Percentiles rank a stretch among this genome's conserved stretches.
Conservation (phyloP, 2,888 invertebrate genomes). For the Hemaris fuciformis region DNA sequence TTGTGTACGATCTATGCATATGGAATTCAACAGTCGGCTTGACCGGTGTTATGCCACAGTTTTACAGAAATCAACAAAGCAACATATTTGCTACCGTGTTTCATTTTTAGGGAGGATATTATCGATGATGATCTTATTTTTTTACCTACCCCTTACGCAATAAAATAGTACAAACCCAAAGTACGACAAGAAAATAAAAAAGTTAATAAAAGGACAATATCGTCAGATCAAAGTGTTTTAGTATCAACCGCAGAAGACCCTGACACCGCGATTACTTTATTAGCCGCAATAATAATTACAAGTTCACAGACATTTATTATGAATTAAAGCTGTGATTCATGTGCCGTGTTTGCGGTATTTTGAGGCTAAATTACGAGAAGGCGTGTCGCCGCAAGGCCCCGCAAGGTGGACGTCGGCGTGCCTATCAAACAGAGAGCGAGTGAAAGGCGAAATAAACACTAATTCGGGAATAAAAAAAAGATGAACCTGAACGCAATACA, state of each 20-base stretch:
- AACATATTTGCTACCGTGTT: too few species aligned
- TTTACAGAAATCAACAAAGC: too few species aligned
- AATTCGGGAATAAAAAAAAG: background rate
- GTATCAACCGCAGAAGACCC: background rate
- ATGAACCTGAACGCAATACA: background rate
- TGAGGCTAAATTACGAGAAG: background rate
- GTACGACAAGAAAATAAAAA: too few species aligned
- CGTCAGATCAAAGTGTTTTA: too few species aligned
- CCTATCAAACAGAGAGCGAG: too few species aligned
- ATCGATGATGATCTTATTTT: too few species aligned
- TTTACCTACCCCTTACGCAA: too few species aligned
- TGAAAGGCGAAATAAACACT: background rate
- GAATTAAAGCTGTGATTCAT: background rate
- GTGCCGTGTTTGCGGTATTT: slow-evolving; percentile 1
- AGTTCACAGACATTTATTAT: slow-evolving; percentile 4
- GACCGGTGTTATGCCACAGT: too few species aligned
- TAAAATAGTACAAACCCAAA: too few species aligned
- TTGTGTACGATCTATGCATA: background rate
- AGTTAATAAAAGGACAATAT: too few species aligned
- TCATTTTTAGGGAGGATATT: too few species aligned
- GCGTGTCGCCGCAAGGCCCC: background rate
- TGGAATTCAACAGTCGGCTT: too few species aligned
- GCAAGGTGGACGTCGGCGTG: background rate
- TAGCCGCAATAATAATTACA: slow-evolving; percentile 3
- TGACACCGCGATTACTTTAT: slow-evolving; percentile 1